Percentiles rank a stretch among this genome's conserved stretches.
phyloP scores from a whole-genome alignment of 2,113 vertebrate genomes.

The Bagarius yarrelli region DNA sequence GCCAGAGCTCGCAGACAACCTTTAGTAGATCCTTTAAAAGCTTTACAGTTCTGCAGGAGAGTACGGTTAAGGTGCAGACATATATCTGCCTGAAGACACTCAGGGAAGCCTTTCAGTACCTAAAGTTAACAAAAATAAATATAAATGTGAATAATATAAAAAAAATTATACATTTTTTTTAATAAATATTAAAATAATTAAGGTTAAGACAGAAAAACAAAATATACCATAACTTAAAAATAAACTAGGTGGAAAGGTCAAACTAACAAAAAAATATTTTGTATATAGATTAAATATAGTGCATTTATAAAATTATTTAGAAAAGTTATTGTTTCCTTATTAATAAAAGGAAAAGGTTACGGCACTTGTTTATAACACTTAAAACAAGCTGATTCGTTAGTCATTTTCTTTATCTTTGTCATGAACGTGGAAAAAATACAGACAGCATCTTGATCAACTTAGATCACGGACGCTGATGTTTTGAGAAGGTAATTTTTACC shows the following conservation, averaged over 20 bases:
- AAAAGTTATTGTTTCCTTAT: no score
- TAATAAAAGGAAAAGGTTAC: no score
- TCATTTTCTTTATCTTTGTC: no score
- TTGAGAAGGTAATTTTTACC: no score
- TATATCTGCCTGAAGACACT: constrained; percentile 96
- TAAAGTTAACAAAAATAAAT: constrained; percentile 55
- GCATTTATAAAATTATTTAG: neutral
- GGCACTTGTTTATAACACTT: no score
- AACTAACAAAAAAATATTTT: neutral
- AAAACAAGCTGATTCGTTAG: no score
- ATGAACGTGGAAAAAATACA: no score
- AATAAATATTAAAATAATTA: neutral
- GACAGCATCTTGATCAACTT: no score
- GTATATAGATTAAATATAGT: neutral
- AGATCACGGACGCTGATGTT: no score
- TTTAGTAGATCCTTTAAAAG: constrained; percentile 90
- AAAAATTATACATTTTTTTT: no score
- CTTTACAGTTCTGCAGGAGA: constrained; percentile 90
- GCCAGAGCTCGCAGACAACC: constrained; percentile 92
- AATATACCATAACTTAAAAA: neutral
- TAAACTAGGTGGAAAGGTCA: neutral
- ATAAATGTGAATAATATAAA: no score
- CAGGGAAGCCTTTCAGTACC: constrained; percentile 95
- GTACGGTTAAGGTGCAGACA: constrained; percentile 93
- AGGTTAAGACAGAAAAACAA: neutral